Base-by-base conservation (phyloP, 2,888 invertebrate species). In the Priocnemis perturbator region DNA sequence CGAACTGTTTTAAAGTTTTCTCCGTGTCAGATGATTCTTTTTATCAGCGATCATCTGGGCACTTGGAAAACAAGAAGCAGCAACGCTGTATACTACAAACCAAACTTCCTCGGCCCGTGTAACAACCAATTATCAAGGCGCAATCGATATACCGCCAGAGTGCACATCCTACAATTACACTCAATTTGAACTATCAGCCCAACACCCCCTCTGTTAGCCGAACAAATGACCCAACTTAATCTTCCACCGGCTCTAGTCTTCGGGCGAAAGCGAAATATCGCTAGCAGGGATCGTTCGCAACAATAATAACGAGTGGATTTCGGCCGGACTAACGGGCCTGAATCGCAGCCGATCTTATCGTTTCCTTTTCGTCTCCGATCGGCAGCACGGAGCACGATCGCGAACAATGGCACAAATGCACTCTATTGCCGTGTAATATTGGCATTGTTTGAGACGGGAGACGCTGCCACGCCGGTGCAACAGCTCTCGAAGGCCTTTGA, bases 351-450 rank as follows among this genome's bases (percentile, higher is more conserved):
- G 37, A 37, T 37, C 37, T 37, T 37, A 11, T 37, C 37, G 37
- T 11, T 37, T 26, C 7, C 37, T 11, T 37, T 37, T 37, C 37
- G 37, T 11, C 37, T 37, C 37, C 5, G 50, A 50, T 50, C 50
- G 50, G 50, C 19, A 47, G 50, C 19, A 14, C 21, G 11, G 17
- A 19, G 45, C 64, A 62, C 23, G 56, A 60, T 60, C 44, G 37
- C 30, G 67, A 71, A 76, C 74, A 78, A 80, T 80, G 57, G 67
- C 50, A 37, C 37, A 60, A 69, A 64, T 68, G 67, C 67, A 67
- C 69, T 73, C 74, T 69, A 71, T 73, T 73, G 71, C 30, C 71
- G 62, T 71, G 76, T 75, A 82, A 78, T 81, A 78, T 75, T 77
- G 77, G 71, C 67, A 81, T 81, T 81, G 81, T 81, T 69, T 71